Percentiles rank a stretch among this genome's conserved stretches.
These are phyloP conservation scores for Salvelinus alpinus DNA, from an alignment of 2,113 vertebrate genomes.

Conservation along the genomic window DNA sequence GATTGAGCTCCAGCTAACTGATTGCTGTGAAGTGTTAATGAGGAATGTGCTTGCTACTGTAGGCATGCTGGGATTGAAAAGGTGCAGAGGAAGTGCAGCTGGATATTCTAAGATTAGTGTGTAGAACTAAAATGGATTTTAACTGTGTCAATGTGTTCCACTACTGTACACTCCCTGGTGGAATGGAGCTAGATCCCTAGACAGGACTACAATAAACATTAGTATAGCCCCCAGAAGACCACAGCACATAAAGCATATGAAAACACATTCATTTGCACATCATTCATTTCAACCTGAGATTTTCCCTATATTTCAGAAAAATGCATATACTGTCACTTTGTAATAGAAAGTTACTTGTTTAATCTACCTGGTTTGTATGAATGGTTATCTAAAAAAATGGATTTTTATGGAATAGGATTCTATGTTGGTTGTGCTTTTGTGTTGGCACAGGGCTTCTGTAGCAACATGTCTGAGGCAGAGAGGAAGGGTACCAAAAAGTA, in stretches of 20 bases:
- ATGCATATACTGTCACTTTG: slow-evolving; percentile 17
- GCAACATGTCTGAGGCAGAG: slow-evolving; percentile 5
- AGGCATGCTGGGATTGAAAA: background rate
- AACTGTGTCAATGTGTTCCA: slow-evolving; percentile 51
- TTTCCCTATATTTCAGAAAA: background rate
- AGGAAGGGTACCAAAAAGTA: background rate
- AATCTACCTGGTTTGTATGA: background rate
- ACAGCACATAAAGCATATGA: slow-evolving; percentile 22
- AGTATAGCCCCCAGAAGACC: slow-evolving; percentile 31
- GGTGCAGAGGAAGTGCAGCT: slow-evolving; percentile 31
- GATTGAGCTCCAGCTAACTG: slow-evolving; percentile 25
- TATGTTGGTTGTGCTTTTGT: background rate
- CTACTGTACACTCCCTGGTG: slow-evolving; percentile 12
- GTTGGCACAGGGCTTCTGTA: background rate
- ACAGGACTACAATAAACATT: slow-evolving; percentile 49
- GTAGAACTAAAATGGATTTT: slow-evolving; percentile 60
- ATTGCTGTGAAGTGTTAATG: background rate
- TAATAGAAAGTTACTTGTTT: background rate
- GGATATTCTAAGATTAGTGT: slow-evolving; percentile 60
- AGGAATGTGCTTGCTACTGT: slow-evolving; percentile 26
- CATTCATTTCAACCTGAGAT: too few relatives aligned
- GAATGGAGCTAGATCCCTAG: slow-evolving; percentile 34
- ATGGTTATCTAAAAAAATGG: background rate
- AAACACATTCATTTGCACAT: background rate
- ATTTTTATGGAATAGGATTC: too few relatives aligned